Evolutionary conservation across 2,888 invertebrate species (phyloP).

Genomic region (Drosophila subquinaria): DNA sequence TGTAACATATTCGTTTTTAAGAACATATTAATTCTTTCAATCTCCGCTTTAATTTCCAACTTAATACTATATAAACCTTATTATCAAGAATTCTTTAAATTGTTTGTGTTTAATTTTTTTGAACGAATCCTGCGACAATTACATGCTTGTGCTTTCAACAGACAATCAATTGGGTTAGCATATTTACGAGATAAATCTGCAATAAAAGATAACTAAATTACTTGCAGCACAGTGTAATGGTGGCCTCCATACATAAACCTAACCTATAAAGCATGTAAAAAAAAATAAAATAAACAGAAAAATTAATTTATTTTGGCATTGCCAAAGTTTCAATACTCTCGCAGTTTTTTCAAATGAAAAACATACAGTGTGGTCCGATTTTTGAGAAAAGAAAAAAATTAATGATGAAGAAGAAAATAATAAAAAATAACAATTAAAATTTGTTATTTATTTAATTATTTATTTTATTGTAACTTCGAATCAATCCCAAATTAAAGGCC

Average conservation of each 20-base stretch:
- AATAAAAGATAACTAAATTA: slow-evolving; percentile 28
- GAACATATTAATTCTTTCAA: slow-evolving; percentile 4
- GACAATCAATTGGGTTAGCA: slow-evolving; percentile 40
- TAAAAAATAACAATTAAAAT: too few relatives aligned
- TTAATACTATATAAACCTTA: slow-evolving; percentile 11
- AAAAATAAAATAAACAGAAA: slow-evolving; percentile 10
- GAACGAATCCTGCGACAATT: slow-evolving; percentile 51
- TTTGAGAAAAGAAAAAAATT: too few relatives aligned
- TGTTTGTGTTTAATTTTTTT: slow-evolving; percentile 12
- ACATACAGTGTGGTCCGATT: neutral
- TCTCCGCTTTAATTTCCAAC: slow-evolving; percentile 31
- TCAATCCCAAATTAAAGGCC: too few relatives aligned
- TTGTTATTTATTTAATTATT: too few relatives aligned
- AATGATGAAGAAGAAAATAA: neutral
- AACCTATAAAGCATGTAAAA: slow-evolving; percentile 42
- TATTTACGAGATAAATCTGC: slow-evolving; percentile 9
- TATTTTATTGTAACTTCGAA: too few relatives aligned
- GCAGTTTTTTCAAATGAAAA: slow-evolving; percentile 1
- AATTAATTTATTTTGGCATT: neutral
- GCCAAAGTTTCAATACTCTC: slow-evolving; percentile 29
- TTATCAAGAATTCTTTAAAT: slow-evolving; percentile 18
- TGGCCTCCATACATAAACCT: slow-evolving; percentile 32
- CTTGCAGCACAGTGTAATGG: slow-evolving; percentile 59
- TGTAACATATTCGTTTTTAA: slow-evolving; percentile 31
- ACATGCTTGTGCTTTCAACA: slow-evolving; percentile 57